Conservation (phyloP, 2,888 invertebrate species). For the Leptinotarsa tumamoca region DNA sequence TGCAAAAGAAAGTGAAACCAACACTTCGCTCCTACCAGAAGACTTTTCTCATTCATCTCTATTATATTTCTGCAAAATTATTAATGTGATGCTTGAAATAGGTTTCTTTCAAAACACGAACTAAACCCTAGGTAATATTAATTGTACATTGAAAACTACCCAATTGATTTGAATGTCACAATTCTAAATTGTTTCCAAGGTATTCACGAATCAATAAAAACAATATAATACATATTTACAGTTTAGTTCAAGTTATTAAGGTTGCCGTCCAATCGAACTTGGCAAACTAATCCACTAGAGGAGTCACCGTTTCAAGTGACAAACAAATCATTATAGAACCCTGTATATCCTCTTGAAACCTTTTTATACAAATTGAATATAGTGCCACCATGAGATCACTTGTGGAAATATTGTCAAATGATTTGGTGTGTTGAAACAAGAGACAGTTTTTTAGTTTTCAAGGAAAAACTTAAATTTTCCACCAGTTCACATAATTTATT, state of each 20-base stretch:
- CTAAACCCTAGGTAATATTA: conserved; percentile 24
- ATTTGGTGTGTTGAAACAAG: too few relatives aligned
- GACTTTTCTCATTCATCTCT: conserved; percentile 47
- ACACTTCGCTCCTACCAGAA: conserved; percentile 37
- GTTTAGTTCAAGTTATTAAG: neutral
- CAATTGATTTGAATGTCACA: conserved; percentile 29
- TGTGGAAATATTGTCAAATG: too few relatives aligned
- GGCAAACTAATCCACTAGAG: too few relatives aligned
- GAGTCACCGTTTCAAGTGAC: neutral
- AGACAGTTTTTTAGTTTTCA: too few relatives aligned
- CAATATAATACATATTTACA: conserved; percentile 17
- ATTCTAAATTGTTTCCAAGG: conserved; percentile 13
- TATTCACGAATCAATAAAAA: neutral
- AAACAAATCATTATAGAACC: too few relatives aligned
- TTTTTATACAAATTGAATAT: too few relatives aligned
- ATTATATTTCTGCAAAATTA: conserved; percentile 43
- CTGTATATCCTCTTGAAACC: too few relatives aligned
- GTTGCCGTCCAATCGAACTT: neutral
- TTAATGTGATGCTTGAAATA: conserved; percentile 49
- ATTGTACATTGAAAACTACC: conserved; percentile 26
- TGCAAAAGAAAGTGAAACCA: conserved; percentile 24
- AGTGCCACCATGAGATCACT: too few relatives aligned
- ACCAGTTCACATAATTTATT: too few relatives aligned
- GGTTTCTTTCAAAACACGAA: conserved; percentile 23
- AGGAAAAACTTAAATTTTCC: too few relatives aligned